These are phyloP conservation scores for Anthopleura xanthogrammica DNA, from an alignment of 92 coral and sea anemone species.

Conservation along the genomic window DNA sequence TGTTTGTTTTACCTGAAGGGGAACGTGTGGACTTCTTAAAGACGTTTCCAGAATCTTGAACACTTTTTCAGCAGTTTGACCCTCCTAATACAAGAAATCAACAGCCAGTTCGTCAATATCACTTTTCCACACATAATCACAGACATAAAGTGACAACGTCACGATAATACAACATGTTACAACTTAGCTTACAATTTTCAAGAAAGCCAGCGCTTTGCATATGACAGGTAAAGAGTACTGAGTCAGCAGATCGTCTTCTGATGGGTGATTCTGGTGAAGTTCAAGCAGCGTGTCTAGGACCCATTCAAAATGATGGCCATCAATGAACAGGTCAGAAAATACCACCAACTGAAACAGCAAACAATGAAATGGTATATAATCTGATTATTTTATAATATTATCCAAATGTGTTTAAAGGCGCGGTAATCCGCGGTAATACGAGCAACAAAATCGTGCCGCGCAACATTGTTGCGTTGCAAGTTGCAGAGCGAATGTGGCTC, in stretches of 20 bases:
- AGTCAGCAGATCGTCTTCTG: constrained; percentile 82
- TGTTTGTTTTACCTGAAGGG: constrained; percentile 66
- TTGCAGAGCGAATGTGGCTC: too few species aligned
- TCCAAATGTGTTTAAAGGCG: too few species aligned
- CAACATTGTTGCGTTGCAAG: too few species aligned
- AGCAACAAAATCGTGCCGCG: too few species aligned
- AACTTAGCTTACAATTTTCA: constrained; percentile 71
- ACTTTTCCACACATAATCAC: background rate
- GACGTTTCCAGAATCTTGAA: constrained; percentile 80
- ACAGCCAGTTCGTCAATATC: background rate
- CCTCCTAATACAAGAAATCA: constrained; percentile 59
- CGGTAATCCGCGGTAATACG: too few species aligned
- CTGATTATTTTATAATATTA: too few species aligned
- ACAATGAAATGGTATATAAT: background rate
- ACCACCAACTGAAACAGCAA: constrained; percentile 69
- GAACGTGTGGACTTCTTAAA: constrained; percentile 81
- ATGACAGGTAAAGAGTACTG: constrained; percentile 89
- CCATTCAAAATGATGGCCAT: constrained; percentile 87
- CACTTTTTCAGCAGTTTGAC: constrained; percentile 85
- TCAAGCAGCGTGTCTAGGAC: constrained; percentile 81
- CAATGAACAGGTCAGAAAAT: constrained; percentile 91
- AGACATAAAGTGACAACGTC: too few species aligned
- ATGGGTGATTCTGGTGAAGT: constrained; percentile 87
- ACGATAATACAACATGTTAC: background rate
- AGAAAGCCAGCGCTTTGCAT: constrained; percentile 88